Conservation (phyloP, 2,113 vertebrate species). For the Bufo bufo region DNA sequence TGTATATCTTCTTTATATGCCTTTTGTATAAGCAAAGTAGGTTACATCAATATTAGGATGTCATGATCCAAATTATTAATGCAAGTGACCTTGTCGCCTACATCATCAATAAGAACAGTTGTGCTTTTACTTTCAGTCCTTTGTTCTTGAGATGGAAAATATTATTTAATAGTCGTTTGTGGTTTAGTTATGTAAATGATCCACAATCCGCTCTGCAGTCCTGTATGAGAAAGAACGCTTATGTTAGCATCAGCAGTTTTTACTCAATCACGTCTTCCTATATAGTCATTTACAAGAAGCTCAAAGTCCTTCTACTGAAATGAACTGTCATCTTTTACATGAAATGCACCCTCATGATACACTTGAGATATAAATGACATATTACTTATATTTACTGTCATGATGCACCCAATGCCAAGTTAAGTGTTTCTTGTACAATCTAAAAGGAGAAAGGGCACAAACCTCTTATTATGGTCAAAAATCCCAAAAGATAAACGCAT, state of each 20-base stretch:
- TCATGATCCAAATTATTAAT: neutral
- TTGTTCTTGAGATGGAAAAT: constrained; percentile 65
- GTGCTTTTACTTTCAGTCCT: constrained; percentile 36
- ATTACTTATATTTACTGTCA: constrained; percentile 2
- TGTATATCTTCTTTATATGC: neutral
- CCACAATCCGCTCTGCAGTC: constrained; percentile 66
- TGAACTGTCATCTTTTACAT: constrained; percentile 65
- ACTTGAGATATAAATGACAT: neutral
- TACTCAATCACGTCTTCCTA: constrained; percentile 70
- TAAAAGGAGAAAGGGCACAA: neutral
- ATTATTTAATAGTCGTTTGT: constrained; percentile 70
- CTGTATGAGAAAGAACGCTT: constrained; percentile 66
- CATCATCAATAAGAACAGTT: neutral
- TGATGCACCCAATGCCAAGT: neutral
- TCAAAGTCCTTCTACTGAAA: constrained; percentile 75
- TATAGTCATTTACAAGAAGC: constrained; percentile 79
- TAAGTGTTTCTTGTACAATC: neutral
- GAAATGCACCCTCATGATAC: constrained; percentile 5
- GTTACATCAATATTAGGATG: neutral
- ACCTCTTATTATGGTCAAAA: neutral
- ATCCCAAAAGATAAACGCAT: no score
- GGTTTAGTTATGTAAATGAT: constrained; percentile 68
- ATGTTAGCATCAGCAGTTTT: constrained; percentile 75
- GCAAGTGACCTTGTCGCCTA: neutral
- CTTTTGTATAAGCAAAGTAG: neutral